Conservation (phyloP, 2,888 invertebrate species). For the Synanthedon myopaeformis region DNA sequence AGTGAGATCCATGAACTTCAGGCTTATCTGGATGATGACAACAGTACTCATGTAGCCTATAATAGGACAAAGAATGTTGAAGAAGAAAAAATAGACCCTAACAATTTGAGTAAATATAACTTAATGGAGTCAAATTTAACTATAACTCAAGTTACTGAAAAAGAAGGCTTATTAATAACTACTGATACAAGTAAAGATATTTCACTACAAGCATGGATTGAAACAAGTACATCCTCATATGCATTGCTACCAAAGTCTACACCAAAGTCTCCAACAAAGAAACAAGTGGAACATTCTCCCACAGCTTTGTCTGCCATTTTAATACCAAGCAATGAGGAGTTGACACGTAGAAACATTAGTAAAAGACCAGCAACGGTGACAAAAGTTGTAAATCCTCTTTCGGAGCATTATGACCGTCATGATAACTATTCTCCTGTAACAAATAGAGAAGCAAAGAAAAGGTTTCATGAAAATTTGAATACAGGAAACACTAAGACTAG, state of each 20-base stretch:
- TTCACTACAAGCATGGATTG: slow-evolving; percentile 51
- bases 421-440: slow-evolving; percentile 45
- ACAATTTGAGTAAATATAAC: slow-evolving; percentile 50
- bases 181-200: slow-evolving; percentile 59
- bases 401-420: slow-evolving; percentile 37
- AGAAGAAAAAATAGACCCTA: slow-evolving; percentile 49
- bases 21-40: slow-evolving; percentile 49
- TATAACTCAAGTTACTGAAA: slow-evolving; percentile 54
- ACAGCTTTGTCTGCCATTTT: slow-evolving; percentile 74
- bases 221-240: slow-evolving; percentile 42
- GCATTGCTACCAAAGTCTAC: slow-evolving; percentile 19
- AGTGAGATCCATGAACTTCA: slow-evolving; percentile 59
- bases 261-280: slow-evolving; percentile 37
- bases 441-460: slow-evolving; percentile 53
- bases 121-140: slow-evolving; percentile 59
- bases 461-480: slow-evolving; percentile 43
- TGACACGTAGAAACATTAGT: slow-evolving; percentile 31
- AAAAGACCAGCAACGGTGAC: slow-evolving; percentile 56
- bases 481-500: slow-evolving; percentile 54
- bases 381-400: slow-evolving; percentile 52
- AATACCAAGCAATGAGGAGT: slow-evolving; percentile 65
- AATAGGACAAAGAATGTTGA: slow-evolving; percentile 57
- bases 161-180: slow-evolving; percentile 52
- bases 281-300: slow-evolving; percentile 42
- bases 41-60: slow-evolving; percentile 50